Evolutionary conservation across 2,113 vertebrate species (phyloP), one percentile per base, ranked within the genome.

Genomic region (Toxotes chatareus): DNA sequence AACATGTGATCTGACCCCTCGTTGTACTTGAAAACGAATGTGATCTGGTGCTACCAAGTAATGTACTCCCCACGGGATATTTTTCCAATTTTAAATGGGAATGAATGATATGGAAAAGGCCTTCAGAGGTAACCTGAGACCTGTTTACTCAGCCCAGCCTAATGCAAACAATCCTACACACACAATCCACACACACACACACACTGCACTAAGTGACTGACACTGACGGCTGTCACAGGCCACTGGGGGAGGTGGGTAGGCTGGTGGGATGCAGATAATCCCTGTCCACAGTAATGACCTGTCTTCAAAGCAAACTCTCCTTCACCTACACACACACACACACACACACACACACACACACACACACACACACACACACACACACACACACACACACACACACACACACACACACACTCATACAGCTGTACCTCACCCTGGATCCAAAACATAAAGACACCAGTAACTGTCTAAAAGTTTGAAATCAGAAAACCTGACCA

Each of bases 181-280:
- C 60, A 77, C 66, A 60, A 61, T 34, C 27, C 27, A 27, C 36
- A 64, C 85, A 68, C 72, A 86, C 36, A 82, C 60, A 55, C 68
- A 80, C 73, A 76, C 49, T 31, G 38, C 73, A 82, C 64, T 73
- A 82, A 80, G 77, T 88, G 88, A 89, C 76, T 92, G 89, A 91
- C 90, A 88, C 89, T 74, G 66, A 82, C 82, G 78, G 87, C 88
- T 92, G 92, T 86, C 82, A 89, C 84, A 84, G 82, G 84, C 76
- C 36, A 49, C 73, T 74, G 77, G 47, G 72, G 27, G 66, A 47
- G 73, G 31, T 71, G 56, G 65, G 76, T 7, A 31, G 51, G 51
- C 64, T 40, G 60, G 27, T 38, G 76, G 60, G 34, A 23, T 31
- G 36, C 11, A 60, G 88, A 90, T 92, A 89, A 91, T 92, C 89